These are phyloP conservation scores for Campylorhamphus procurvoides DNA, from an alignment of 2,113 vertebrate genomes.

Conservation along the genomic window DNA sequence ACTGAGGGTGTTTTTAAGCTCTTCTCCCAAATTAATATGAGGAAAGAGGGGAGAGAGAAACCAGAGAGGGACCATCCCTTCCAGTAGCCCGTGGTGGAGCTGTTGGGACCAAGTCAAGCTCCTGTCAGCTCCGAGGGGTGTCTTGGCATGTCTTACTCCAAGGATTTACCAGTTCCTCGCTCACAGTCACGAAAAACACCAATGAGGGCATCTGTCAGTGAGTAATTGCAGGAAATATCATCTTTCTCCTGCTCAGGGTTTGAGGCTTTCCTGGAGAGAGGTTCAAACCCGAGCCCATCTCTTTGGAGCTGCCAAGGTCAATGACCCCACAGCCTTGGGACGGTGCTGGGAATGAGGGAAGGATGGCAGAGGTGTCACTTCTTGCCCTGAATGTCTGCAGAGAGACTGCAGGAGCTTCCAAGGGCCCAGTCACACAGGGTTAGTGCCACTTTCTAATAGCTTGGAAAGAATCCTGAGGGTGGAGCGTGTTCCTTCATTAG, in stretches of 20 bases:
- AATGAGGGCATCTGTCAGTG: neutral
- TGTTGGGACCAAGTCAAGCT: neutral
- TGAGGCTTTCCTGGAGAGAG: neutral
- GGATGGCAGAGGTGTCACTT: neutral
- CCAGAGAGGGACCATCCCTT: neutral
- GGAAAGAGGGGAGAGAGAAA: neutral
- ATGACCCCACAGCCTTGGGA: neutral
- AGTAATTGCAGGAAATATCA: constrained; percentile 12
- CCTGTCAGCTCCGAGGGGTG: neutral
- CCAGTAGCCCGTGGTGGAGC: neutral
- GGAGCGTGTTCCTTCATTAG: neutral
- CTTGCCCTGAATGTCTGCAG: neutral
- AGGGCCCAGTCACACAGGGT: neutral
- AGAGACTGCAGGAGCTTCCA: neutral
- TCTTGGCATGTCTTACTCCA: neutral
- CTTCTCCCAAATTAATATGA: neutral
- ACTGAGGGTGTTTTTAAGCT: neutral
- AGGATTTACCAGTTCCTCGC: constrained; percentile 1
- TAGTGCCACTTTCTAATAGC: neutral
- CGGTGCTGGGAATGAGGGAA: neutral
- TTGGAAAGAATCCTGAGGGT: neutral
- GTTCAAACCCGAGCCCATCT: neutral
- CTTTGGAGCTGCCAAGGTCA: neutral
- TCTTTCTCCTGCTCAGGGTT: neutral
- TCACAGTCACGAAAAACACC: neutral